A percentile compares a stretch with the other conserved stretches of the same genome.
These are phyloP conservation scores for Prochilodus magdalenae DNA, from an alignment of 2,113 vertebrate genomes.

Conservation along the genomic window DNA sequence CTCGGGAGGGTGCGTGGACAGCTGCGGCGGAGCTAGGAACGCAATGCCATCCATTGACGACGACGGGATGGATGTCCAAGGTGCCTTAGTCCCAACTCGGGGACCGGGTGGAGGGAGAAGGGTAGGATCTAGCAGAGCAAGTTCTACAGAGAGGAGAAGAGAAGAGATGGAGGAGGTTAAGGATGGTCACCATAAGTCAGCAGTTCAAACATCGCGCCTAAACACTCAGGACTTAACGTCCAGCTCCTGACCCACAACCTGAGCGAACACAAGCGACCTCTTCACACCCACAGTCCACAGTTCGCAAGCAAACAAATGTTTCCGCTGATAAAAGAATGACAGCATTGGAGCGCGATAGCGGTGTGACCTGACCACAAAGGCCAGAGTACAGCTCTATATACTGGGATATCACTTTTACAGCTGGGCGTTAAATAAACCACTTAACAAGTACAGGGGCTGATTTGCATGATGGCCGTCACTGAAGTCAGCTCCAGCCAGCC, in stretches of 20 bases:
- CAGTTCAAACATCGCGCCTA: too few relatives aligned
- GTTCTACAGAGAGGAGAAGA: background rate
- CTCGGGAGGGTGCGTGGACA: conserved; percentile 14
- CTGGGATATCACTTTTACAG: background rate
- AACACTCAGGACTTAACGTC: background rate
- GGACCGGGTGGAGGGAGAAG: too few relatives aligned
- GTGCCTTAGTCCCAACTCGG: background rate
- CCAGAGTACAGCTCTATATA: background rate
- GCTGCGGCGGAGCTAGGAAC: conserved; percentile 45
- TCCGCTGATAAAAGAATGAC: conserved; percentile 3
- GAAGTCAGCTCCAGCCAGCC: background rate
- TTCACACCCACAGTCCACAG: background rate
- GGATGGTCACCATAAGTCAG: too few relatives aligned
- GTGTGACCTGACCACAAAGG: background rate
- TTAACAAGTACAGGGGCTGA: background rate
- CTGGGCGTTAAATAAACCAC: conserved; percentile 12
- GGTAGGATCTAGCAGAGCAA: background rate
- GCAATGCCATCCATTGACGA: conserved; percentile 64
- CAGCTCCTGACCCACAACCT: background rate
- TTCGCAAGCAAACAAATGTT: conserved; percentile 14
- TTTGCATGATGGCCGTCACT: conserved; percentile 31
- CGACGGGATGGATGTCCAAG: background rate
- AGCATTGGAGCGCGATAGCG: conserved; percentile 8
- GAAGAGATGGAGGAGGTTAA: too few relatives aligned
- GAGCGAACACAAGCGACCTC: background rate